Base-by-base conservation (phyloP, 2,888 invertebrate genomes). In the Chrysolina oricalcia region DNA sequence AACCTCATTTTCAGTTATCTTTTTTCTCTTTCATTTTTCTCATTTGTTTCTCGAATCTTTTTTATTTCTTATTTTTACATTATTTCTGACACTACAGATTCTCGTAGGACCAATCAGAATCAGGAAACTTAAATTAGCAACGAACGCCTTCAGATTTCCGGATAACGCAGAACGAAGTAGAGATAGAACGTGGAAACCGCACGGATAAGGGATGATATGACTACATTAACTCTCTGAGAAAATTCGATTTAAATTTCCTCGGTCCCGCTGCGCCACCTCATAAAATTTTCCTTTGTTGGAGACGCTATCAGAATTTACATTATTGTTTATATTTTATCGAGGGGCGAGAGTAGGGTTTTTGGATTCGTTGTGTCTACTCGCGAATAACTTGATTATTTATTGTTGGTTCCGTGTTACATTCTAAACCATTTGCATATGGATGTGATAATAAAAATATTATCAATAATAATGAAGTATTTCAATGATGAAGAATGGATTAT, bases 201-300 rank as follows among this genome's bases (percentile, higher is more conserved):
- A 82, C 78, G 83, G 86, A 85, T 86, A 86, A 86, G 85, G 84
- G 83, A 82, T 83, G 85, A 84, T 84, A 84, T 75, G 84, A 82
- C 83, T 85, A 84, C 83, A 85, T 85, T 78, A 78, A 78, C 78
- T 77, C 69, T 73, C 70, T 66, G 59, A 65, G 80, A 78, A 78
- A 83, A 84, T 84, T 85, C 83, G 84, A 85, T 86, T 86, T 82
- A 84, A 84, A 84, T 84, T 85, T 83, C 81, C 67, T 53, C 67
- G 65, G 72, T 78, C 73, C 74, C 74, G 50, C 23, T 66, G 73
- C 76, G 71, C 67, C 76, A 72, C 74, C 78, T 76, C 74, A 76
- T 74, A 73, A 78, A 78, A 73, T 77, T 78, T 76, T 74, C 78
- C 77, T 75, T 78, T 80, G 75, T 69, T 70, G 27, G 76, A 68